Evolutionary conservation across 2,797 vertebrate genomes (phyloP).

Genomic region (Lates japonicus): DNA sequence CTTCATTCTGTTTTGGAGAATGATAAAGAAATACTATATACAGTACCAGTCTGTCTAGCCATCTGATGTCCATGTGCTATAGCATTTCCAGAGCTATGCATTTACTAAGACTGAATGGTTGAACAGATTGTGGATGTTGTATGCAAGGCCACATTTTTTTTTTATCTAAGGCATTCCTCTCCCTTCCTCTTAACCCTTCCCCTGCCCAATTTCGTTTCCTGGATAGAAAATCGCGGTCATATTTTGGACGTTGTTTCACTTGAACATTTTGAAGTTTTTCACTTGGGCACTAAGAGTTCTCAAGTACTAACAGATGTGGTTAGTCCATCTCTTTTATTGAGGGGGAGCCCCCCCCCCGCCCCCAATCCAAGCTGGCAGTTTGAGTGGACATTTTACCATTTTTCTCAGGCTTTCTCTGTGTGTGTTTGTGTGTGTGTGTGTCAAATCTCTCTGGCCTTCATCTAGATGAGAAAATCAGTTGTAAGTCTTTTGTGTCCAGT

Average conservation of each 20-base stretch:
- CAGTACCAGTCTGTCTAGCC: background rate
- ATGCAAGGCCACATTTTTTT: constrained; percentile 20
- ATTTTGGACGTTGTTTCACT: constrained; percentile 65
- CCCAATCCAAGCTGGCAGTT: constrained; percentile 37
- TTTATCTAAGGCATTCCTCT: constrained; percentile 46
- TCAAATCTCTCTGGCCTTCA: background rate
- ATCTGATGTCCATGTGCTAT: background rate
- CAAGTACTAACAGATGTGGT: constrained; percentile 74
- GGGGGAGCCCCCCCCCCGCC: constrained; percentile 13
- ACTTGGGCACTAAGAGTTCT: constrained; percentile 63
- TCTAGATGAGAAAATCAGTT: constrained; percentile 22
- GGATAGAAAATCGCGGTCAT: constrained; percentile 67
- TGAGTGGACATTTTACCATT: constrained; percentile 47
- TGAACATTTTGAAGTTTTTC: constrained; percentile 66
- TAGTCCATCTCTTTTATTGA: constrained; percentile 52
- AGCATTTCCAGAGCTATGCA: constrained; percentile 3
- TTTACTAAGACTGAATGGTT: constrained; percentile 30
- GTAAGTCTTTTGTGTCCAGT: background rate
- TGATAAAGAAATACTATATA: background rate
- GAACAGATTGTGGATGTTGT: constrained; percentile 22
- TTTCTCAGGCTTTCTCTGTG: constrained; percentile 16
- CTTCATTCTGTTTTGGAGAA: constrained; percentile 6
- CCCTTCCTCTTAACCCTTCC: constrained; percentile 48
- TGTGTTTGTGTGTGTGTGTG: constrained; percentile 6
- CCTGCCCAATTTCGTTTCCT: constrained; percentile 44